Evolutionary conservation across 2,797 vertebrate genomes (phyloP).

Genomic region (Crocidura indochinensis): DNA sequence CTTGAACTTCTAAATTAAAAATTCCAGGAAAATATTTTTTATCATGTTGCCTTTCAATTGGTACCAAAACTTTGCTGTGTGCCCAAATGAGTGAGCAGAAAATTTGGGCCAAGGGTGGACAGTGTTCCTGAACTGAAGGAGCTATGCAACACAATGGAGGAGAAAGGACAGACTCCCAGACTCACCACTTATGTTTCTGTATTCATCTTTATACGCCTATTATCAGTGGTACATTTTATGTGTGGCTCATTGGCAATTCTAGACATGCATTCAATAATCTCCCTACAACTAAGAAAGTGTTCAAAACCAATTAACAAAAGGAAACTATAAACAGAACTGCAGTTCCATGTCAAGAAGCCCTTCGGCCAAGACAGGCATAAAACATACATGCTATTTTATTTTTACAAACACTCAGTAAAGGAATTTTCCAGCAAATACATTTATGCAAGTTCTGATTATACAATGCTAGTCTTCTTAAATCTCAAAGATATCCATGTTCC

Average conservation of each 20-base stretch:
- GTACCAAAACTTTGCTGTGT: neutral
- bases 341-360: neutral
- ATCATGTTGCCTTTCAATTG: conserved; percentile 8
- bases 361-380: neutral
- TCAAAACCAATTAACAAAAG: too few relatives aligned
- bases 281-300: neutral
- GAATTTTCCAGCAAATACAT: neutral
- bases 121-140: neutral
- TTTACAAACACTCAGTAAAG: neutral
- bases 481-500: neutral
- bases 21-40: neutral
- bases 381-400: neutral
- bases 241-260: neutral
- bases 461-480: neutral
- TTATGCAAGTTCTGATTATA: conserved; percentile 37
- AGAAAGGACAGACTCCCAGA: neutral
- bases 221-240: neutral
- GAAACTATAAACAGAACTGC: too few relatives aligned
- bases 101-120: neutral
- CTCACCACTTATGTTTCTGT: neutral
- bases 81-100: neutral
- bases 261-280: neutral
- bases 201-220: neutral
- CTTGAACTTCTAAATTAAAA: conserved; percentile 19
- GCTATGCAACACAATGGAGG: neutral